Evolutionary conservation across 1,140 invertebrate genomes (phyloP), one percentile per base, ranked within the genome.

Genomic region (Atopsyche davidsoni): DNA sequence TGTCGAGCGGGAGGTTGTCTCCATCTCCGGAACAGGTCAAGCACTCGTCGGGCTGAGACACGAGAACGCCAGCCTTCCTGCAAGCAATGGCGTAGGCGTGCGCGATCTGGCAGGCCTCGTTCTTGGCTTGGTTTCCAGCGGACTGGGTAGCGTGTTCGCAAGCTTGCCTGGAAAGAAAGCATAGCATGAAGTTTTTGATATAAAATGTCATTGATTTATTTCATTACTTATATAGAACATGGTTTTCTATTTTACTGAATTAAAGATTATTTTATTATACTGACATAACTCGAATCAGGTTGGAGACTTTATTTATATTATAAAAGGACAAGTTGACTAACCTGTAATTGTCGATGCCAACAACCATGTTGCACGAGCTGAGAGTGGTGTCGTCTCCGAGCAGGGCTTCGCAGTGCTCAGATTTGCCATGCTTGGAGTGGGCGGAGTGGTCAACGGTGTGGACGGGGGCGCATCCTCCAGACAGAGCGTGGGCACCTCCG

Each of bases 401-500:
- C 24, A 85, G 75, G 24, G 79, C 72, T 1, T 78, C 77, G 58
- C 85, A 87, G 19, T 66, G 47, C 11, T 61, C 41, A 7, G 44
- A 44, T 4, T 31, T 52, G 34, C 31, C 46, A 11, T 13, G 19
- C 34, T 2, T 14, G 56, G 32, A 60, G 51, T 68, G 62, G 49
- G 67, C 61, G 10, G 65, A 63, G 54, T 77, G 74, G 39, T 76
- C 71, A 0, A 73, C 75, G 0, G 72, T 67, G 39, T 73, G 60
- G 3, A 76, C 76, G 16, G 65, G 60, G 7, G 71, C 55, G 61
- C 84, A 87, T 48, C 73, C 76, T 10, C 68, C 54, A 22, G 73
- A 70, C 39, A 86, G 60, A 51, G 78, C 80, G 70, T 86, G 88
- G 1, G 80, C 74, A 62, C 87, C 87, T 4, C 74, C 83, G 55